Conservation (phyloP, 2,888 invertebrate genomes). For the Pandemis cinnamomeana region DNA sequence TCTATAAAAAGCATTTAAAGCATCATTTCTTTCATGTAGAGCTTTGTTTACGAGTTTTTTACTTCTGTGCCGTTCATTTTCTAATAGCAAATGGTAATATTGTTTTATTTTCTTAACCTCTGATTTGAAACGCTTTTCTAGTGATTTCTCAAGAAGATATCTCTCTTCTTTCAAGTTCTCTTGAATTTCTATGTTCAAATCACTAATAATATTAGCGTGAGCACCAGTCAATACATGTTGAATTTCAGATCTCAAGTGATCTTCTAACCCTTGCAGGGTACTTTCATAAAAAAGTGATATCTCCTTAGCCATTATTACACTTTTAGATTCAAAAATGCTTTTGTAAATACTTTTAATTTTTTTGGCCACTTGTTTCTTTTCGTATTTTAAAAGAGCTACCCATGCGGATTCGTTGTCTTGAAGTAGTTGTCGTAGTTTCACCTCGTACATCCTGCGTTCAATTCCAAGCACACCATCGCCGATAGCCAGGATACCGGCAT, state of each 20-base stretch:
- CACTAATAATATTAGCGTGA: constrained; percentile 62
- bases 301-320: constrained; percentile 65
- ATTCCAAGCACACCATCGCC: constrained; percentile 63
- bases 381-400: constrained; percentile 64
- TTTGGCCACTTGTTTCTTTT: constrained; percentile 57
- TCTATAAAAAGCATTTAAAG: constrained; percentile 65
- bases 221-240: constrained; percentile 55
- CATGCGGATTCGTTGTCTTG: constrained; percentile 70
- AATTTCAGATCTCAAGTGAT: constrained; percentile 63
- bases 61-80: constrained; percentile 63
- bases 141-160: constrained; percentile 53
- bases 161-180: constrained; percentile 63
- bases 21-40: constrained; percentile 67
- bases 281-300: constrained; percentile 67
- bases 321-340: constrained; percentile 64
- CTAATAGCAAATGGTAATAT: constrained; percentile 69
- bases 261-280: constrained; percentile 69
- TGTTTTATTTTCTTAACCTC: constrained; percentile 66
- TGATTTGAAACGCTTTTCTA: constrained; percentile 57
- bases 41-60: constrained; percentile 61
- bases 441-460: constrained; percentile 60
- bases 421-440: constrained; percentile 54
- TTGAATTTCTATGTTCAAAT: constrained; percentile 67
- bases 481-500: constrained; percentile 73
- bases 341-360: constrained; percentile 62